A percentile compares a stretch with the other conserved stretches of the same genome.
phyloP scores from a whole-genome alignment of 1,140 invertebrate genomes.

The Mactra quadrangularis region DNA sequence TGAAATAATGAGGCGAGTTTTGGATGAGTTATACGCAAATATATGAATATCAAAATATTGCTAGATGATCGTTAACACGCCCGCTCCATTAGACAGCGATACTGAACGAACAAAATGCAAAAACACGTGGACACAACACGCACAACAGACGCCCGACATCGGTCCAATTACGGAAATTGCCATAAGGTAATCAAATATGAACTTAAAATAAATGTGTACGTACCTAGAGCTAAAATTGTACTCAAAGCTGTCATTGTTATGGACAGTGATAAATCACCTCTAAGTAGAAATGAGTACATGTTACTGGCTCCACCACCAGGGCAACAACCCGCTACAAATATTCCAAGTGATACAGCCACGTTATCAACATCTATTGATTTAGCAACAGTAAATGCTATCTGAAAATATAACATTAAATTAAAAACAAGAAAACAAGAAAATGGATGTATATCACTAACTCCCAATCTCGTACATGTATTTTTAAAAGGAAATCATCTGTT shows the following conservation, averaged over 20 bases:
- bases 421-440: background rate
- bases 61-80: no score
- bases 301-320: conserved; percentile 85
- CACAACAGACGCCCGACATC: no score
- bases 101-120: no score
- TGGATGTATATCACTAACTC: no score
- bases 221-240: conserved; percentile 74
- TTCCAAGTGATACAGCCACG: conserved; percentile 79
- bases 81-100: no score
- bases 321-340: conserved; percentile 83
- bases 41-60: no score
- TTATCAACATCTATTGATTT: conserved; percentile 68
- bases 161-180: background rate
- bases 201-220: background rate
- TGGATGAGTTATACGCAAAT: no score
- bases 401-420: conserved; percentile 46
- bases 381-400: conserved; percentile 73
- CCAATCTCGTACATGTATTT: no score
- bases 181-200: background rate
- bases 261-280: conserved; percentile 84
- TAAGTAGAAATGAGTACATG: conserved; percentile 84
- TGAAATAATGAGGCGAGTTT: no score
- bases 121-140: no score
- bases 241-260: conserved; percentile 83
- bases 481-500: no score